Percentiles rank a stretch among this genome's conserved stretches.
phyloP scores from a whole-genome alignment of 2,888 invertebrate genomes.

The Hylaea fasciaria region DNA sequence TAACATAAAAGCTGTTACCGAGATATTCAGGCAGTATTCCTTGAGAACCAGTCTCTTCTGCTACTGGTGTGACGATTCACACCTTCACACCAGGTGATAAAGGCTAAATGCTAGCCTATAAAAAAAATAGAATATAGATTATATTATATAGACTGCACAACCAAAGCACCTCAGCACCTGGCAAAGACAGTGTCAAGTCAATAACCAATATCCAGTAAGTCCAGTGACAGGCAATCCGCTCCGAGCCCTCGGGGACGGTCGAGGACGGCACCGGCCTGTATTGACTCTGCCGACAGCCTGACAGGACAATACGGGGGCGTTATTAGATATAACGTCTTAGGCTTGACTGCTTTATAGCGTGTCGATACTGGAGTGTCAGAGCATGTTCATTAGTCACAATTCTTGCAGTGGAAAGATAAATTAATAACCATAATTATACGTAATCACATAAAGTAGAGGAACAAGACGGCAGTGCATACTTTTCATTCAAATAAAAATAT shows the following conservation, averaged over 20 bases:
- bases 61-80: no score
- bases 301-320: slow-evolving; percentile 2
- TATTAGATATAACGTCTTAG: slow-evolving; percentile 1
- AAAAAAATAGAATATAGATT: no score
- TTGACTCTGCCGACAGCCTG: slow-evolving; percentile 9
- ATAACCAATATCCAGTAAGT: slow-evolving; percentile 1
- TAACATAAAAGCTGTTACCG: no score
- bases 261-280: slow-evolving; percentile 1
- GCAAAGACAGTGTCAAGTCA: background rate
- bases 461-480: no score
- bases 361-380: background rate
- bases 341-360: background rate
- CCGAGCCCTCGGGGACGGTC: slow-evolving; percentile 1
- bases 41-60: no score
- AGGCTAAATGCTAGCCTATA: no score
- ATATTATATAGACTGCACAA: background rate
- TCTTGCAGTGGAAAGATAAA: no score
- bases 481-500: no score
- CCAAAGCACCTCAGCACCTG: background rate
- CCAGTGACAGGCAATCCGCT: slow-evolving; percentile 9
- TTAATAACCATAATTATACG: no score
- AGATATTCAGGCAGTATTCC: no score
- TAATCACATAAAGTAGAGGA: no score
- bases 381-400: background rate
- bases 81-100: background rate